These are phyloP conservation scores for Otolemur garnettii DNA, from an alignment of 2,113 vertebrate species.

Conservation along the genomic window DNA sequence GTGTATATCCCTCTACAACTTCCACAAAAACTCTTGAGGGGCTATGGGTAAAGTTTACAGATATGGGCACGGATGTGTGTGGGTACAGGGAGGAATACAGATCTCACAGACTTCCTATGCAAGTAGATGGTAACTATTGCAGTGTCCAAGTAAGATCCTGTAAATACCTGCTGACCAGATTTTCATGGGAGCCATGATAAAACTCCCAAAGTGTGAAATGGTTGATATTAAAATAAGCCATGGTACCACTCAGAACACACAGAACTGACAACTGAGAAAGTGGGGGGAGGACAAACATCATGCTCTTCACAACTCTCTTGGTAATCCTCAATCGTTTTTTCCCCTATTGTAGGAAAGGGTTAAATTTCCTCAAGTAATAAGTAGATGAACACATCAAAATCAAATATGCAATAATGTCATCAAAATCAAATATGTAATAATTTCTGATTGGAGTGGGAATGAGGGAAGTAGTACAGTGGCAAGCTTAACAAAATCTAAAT, in stretches of 20 bases:
- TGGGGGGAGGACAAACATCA: background rate
- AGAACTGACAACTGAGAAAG: background rate
- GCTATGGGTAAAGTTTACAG: background rate
- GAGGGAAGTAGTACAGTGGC: background rate
- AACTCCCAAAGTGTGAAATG: background rate
- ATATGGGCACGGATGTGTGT: background rate
- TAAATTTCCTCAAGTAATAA: background rate
- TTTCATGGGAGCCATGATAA: background rate
- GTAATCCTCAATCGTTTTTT: background rate
- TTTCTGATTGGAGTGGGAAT: constrained; percentile 31
- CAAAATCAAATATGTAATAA: constrained; percentile 52
- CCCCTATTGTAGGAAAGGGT: background rate
- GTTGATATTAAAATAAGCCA: background rate
- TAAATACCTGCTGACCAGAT: background rate
- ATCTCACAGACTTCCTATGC: background rate
- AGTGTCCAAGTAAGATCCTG: background rate
- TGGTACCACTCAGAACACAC: background rate
- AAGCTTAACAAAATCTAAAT: constrained; percentile 11
- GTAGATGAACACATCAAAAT: constrained; percentile 21
- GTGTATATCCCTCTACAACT: background rate
- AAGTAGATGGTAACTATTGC: background rate
- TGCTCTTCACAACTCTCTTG: background rate
- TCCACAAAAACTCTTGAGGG: background rate
- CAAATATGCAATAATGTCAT: constrained; percentile 34
- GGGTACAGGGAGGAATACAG: background rate